Base-by-base conservation (phyloP, 2,797 vertebrate species). In the Gallinago nigripennis region DNA sequence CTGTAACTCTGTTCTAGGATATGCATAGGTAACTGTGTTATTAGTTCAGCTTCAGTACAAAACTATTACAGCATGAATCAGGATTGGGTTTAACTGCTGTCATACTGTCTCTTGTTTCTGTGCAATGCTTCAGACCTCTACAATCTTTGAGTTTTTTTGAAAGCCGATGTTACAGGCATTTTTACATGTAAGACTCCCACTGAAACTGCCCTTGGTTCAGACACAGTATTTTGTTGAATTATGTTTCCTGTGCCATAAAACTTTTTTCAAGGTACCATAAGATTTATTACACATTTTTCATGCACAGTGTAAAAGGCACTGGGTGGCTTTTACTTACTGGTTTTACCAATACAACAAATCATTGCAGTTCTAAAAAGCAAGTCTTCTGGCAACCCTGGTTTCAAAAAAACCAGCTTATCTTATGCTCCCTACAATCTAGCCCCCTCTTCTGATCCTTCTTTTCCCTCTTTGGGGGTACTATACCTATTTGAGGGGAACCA, bases 241-340 rank as follows among this genome's bases (percentile, higher is more conserved):
- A 61, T 23, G 6, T 86, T 86, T 93, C 4, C 15, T 69, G 23
- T 82, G 33, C 50, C 16, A 1, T 72, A 48, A 75, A 53, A 27
- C 35, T 72, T 90, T 70, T 70, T 79, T 86, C 50, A 66, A 50
- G 56, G 54, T 65, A 75, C 35, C 3, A 0, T 53, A 71, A 53
- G 70, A 81, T 93, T 86, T 86, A 75, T 68, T 33, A 30, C 31
- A 75, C 4, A 4, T n/a, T 86, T 77, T 93, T 92, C 30, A 76
- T 41, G 10, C 13, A 2, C n/a, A 21, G 9, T 33, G 6, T 79
- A 48, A 68, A 87, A 82, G 35, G 6, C 69, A 53, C 37, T 86
- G 51, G 71, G 37, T 39, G 27, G 21, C 23, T 58, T 39, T 39
- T 39, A 39, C 19, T 56, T 77, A 48, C 17, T 56, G 12, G 2